Conservation (phyloP, 2,888 invertebrate genomes). For the Drosophila limbata region DNA sequence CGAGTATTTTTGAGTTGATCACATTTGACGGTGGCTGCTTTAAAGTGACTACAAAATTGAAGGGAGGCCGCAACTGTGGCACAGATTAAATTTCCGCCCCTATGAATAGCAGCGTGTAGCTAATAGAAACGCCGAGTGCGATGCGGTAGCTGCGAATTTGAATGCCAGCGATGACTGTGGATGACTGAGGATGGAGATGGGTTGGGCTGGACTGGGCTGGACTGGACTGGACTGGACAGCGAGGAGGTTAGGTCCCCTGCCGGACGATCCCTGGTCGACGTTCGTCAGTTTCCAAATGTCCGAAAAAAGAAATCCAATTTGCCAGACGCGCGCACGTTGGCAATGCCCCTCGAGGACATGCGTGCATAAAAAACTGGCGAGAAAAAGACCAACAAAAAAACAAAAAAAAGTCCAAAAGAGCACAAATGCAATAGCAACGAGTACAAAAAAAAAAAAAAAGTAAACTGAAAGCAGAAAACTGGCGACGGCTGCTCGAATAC, state of each 20-base stretch:
- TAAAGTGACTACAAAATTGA: slow-evolving; percentile 66
- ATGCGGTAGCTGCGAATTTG: slow-evolving; percentile 5
- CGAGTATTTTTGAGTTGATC: slow-evolving; percentile 64
- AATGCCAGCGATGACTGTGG: neutral
- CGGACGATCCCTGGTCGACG: slow-evolving; percentile 36
- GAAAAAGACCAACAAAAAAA: slow-evolving; percentile 17
- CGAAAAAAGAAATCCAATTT: slow-evolving; percentile 77
- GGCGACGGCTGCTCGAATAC: slow-evolving; percentile 50
- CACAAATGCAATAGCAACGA: slow-evolving; percentile 29
- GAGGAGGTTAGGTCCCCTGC: slow-evolving; percentile 24
- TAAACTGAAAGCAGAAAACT: slow-evolving; percentile 46
- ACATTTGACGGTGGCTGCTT: slow-evolving; percentile 63
- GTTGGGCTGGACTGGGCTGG: neutral
- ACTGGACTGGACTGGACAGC: neutral
- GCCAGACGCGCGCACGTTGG: slow-evolving; percentile 61
- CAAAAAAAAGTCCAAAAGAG: slow-evolving; percentile 12
- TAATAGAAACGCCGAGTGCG: slow-evolving; percentile 64
- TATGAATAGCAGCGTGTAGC: slow-evolving; percentile 71
- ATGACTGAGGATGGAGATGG: neutral
- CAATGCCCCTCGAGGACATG: slow-evolving; percentile 74
- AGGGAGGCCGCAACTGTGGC: slow-evolving; percentile 34
- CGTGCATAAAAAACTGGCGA: slow-evolving; percentile 63
- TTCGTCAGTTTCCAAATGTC: slow-evolving; percentile 73
- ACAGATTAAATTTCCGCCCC: slow-evolving; percentile 76
- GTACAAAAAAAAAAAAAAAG: slow-evolving; percentile 13